phyloP scores from a whole-genome alignment of 1,140 invertebrate species.

The Eumeta japonica region DNA sequence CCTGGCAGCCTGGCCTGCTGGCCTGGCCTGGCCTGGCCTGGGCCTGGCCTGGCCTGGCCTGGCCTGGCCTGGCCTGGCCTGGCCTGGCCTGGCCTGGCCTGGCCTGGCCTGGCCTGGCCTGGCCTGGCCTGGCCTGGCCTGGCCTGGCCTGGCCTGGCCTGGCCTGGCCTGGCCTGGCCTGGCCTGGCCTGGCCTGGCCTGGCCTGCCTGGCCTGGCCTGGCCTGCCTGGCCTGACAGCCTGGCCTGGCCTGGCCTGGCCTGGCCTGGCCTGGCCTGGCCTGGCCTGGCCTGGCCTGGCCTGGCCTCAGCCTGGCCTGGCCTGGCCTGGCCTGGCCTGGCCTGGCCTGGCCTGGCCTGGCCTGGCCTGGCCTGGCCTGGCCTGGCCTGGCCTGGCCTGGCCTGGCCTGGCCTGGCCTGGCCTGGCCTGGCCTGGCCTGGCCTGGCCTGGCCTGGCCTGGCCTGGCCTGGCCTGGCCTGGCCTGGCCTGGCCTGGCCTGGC shows the following conservation, averaged over 20 bases:
- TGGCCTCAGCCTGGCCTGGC: background rate
- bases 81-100: background rate
- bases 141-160: constrained; percentile 1
- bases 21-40: constrained; percentile 1
- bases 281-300: constrained; percentile 1
- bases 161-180: background rate
- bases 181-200: background rate
- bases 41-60: background rate
- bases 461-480: background rate
- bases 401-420: constrained; percentile 1
- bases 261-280: constrained; percentile 4
- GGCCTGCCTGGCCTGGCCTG: no score
- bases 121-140: constrained; percentile 6
- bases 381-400: constrained; percentile 1
- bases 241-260: constrained; percentile 15
- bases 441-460: constrained; percentile 1
- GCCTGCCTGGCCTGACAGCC: no score
- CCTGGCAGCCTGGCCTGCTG: no score
- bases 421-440: constrained; percentile 3
- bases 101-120: background rate
- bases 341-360: background rate
- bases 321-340: background rate
- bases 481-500: background rate
- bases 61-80: constrained; percentile 9
- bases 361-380: background rate